phyloP scores from a whole-genome alignment of 2,797 vertebrate species.

The Mus caroli region DNA sequence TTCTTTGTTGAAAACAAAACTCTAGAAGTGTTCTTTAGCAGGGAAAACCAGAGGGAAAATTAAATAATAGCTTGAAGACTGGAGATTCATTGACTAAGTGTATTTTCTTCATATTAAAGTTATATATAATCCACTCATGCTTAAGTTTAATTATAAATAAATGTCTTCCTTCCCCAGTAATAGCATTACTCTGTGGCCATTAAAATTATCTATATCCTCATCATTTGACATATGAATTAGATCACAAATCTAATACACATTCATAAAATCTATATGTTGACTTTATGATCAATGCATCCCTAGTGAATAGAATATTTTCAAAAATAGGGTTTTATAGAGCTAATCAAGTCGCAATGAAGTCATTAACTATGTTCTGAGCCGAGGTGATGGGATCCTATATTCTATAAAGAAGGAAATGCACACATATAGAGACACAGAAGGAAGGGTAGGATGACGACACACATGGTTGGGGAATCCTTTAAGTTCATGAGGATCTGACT shows the following conservation, averaged over 20 bases:
- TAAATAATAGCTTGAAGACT: constrained; percentile 57
- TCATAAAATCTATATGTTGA: constrained; percentile 32
- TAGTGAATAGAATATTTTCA: background rate
- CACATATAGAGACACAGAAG: background rate
- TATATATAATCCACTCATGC: background rate
- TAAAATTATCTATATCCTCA: constrained; percentile 25
- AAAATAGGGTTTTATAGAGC: background rate
- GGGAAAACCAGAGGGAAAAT: constrained; percentile 43
- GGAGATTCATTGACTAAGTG: constrained; percentile 53
- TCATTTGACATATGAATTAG: background rate
- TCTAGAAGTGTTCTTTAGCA: constrained; percentile 60
- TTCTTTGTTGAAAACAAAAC: constrained; percentile 56
- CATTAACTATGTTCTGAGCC: background rate
- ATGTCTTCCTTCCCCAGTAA: background rate
- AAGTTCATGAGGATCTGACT: background rate
- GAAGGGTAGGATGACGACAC: background rate
- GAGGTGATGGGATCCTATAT: background rate
- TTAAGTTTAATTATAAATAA: constrained; percentile 60
- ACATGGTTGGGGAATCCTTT: background rate
- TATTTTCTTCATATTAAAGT: constrained; percentile 58
- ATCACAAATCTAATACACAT: constrained; percentile 1
- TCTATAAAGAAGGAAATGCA: background rate
- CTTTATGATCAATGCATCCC: background rate
- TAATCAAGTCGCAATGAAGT: background rate
- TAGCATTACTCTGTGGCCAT: background rate